Percentiles rank a stretch among this genome's conserved stretches.
Conservation (phyloP, 2,888 invertebrate genomes). For the Toxonevra muliebris region DNA sequence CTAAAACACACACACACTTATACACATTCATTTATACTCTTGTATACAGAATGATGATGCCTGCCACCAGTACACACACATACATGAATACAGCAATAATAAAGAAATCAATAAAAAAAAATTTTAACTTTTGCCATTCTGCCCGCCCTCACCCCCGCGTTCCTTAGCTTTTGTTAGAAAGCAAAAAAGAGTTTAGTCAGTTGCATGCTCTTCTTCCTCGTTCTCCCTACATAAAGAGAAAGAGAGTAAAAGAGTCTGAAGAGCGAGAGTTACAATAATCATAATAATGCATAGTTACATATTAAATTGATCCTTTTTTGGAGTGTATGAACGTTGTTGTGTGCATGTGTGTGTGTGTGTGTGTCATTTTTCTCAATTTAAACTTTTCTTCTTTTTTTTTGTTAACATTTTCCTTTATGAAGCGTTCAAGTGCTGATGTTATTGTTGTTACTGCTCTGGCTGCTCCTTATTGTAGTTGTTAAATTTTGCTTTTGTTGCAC, state of each 20-base stretch:
- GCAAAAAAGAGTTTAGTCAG: no score
- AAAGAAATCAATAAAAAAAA: neutral
- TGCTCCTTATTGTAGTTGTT: conserved; percentile 32
- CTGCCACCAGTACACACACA: neutral
- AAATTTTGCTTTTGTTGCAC: conserved; percentile 38
- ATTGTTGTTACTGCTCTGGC: conserved; percentile 14
- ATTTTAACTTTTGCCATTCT: neutral
- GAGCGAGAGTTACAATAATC: no score
- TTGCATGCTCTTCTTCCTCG: no score
- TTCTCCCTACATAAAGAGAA: no score
- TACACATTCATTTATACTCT: neutral
- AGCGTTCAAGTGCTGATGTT: conserved; percentile 3
- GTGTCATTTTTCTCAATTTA: conserved; percentile 28
- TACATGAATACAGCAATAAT: neutral
- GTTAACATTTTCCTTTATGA: conserved; percentile 13
- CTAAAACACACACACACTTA: neutral
- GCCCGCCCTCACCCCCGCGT: neutral
- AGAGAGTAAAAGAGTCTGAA: no score
- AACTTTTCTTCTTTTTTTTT: conserved; percentile 18
- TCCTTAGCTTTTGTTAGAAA: no score
- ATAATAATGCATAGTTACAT: neutral
- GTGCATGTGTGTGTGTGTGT: conserved; percentile 4
- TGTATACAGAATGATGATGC: conserved; percentile 1
- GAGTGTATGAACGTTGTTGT: conserved; percentile 4
- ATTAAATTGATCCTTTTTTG: conserved; percentile 13